A percentile compares a stretch with the other conserved stretches of the same genome.
Evolutionary conservation across 2,113 vertebrate genomes (phyloP).

Genomic region (Hemiscyllium ocellatum): DNA sequence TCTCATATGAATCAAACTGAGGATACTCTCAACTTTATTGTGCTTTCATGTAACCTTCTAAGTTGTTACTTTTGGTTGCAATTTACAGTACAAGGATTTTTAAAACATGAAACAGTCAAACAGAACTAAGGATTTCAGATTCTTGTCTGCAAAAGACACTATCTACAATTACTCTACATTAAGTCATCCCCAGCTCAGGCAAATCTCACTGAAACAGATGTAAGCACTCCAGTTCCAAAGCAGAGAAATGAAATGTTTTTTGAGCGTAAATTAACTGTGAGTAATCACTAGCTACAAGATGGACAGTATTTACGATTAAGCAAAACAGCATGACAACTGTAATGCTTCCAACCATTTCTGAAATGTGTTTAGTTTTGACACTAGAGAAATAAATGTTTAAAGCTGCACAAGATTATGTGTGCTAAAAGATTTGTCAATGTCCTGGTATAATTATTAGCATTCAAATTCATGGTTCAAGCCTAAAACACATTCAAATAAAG

Average conservation of each 20-base stretch:
- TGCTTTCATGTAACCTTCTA: not conserved
- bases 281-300: not conserved
- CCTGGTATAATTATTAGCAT: not conserved
- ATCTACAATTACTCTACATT: not conserved
- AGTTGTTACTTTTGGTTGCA: not conserved
- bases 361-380: not conserved
- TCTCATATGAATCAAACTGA: not conserved
- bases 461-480: not conserved
- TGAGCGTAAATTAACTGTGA: not conserved
- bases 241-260: not conserved
- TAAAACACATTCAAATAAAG: not conserved
- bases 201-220: not conserved
- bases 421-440: not conserved
- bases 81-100: not conserved
- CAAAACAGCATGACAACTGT: not conserved
- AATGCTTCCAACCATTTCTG: not conserved
- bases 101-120: not conserved
- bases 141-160: not conserved
- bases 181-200: no score
- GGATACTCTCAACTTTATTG: not conserved
- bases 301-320: not conserved
- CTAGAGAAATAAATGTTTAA: not conserved
- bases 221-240: not conserved
- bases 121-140: not conserved
- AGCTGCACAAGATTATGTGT: not conserved